These are phyloP conservation scores for Alligator sinensis DNA, from an alignment of 2,113 vertebrate species.

Conservation along the genomic window DNA sequence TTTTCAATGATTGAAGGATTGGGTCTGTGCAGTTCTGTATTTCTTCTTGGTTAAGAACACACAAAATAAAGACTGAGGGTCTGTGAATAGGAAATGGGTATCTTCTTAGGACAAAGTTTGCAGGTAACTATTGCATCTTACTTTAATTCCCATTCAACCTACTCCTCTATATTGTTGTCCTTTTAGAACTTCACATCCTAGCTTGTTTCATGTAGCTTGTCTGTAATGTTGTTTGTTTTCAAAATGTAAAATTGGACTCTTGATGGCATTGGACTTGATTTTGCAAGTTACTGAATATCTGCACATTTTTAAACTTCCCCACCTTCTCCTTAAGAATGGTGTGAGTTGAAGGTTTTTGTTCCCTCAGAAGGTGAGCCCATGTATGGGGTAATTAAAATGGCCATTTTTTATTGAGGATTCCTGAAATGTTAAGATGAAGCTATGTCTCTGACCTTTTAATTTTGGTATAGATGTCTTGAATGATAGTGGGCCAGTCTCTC, in stretches of 20 bases:
- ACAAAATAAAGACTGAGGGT: not conserved
- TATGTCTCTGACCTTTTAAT: not conserved
- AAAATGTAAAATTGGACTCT: not conserved
- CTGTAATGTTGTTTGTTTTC: not conserved
- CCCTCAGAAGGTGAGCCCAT: not conserved
- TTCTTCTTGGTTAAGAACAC: not conserved
- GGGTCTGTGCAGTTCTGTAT: not conserved
- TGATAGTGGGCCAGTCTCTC: not conserved
- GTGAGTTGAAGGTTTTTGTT: not conserved
- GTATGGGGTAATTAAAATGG: not conserved
- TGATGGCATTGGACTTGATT: not conserved
- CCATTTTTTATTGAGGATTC: not conserved
- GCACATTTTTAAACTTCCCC: not conserved
- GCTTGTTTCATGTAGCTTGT: conserved; percentile 1
- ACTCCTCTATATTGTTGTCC: not conserved
- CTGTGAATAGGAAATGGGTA: not conserved
- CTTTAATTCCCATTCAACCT: conserved; percentile 30
- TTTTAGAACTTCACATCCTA: not conserved
- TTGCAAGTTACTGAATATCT: not conserved
- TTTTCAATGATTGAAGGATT: not conserved
- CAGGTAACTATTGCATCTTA: conserved; percentile 45
- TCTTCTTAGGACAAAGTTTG: not conserved
- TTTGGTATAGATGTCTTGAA: not conserved
- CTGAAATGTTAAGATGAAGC: not conserved
- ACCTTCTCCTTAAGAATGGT: not conserved